Conservation (phyloP, 2,888 invertebrate genomes). For the Cremastobaeus sp. region DNA sequence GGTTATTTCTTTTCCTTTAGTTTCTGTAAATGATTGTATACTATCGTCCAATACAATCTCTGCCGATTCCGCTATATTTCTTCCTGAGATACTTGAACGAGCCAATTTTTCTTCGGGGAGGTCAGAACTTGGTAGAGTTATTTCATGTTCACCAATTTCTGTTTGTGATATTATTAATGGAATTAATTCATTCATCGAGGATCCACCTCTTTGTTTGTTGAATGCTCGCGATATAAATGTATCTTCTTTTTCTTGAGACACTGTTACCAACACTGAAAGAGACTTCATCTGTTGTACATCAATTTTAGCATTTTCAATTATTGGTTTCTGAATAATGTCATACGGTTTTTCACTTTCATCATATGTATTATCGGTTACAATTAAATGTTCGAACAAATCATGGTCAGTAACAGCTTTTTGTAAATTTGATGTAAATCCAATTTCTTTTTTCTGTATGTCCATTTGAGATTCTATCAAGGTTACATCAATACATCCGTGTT, state of each 20-base stretch:
- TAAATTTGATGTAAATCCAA: slow-evolving; percentile 67
- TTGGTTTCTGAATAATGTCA: slow-evolving; percentile 73
- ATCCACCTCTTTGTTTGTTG: slow-evolving; percentile 63
- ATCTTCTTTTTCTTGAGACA: slow-evolving; percentile 75
- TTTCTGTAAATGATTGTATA: slow-evolving; percentile 61
- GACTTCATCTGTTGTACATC: slow-evolving; percentile 77
- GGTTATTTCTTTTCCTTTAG: slow-evolving; percentile 60
- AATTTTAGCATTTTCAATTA: slow-evolving; percentile 77
- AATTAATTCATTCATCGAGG: slow-evolving; percentile 53
- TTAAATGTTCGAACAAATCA: slow-evolving; percentile 80
- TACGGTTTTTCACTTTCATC: slow-evolving; percentile 77
- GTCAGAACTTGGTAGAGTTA: slow-evolving; percentile 53
- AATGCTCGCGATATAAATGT: slow-evolving; percentile 60
- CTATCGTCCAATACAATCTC: slow-evolving; percentile 67
- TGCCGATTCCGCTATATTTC: slow-evolving; percentile 64
- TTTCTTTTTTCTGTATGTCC: slow-evolving; percentile 66
- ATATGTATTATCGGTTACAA: slow-evolving; percentile 79
- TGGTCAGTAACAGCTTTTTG: slow-evolving; percentile 78
- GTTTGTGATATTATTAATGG: slow-evolving; percentile 63
- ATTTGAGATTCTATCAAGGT: slow-evolving; percentile 73
- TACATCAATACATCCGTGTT: slow-evolving; percentile 69
- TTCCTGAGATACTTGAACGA: slow-evolving; percentile 50
- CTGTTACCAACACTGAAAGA: slow-evolving; percentile 74
- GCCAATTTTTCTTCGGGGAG: slow-evolving; percentile 63
- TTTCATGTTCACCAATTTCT: slow-evolving; percentile 57